A percentile compares a stretch with the other conserved stretches of the same genome.
phyloP scores from a whole-genome alignment of 2,888 invertebrate species.

The Fabriciana adippe region DNA sequence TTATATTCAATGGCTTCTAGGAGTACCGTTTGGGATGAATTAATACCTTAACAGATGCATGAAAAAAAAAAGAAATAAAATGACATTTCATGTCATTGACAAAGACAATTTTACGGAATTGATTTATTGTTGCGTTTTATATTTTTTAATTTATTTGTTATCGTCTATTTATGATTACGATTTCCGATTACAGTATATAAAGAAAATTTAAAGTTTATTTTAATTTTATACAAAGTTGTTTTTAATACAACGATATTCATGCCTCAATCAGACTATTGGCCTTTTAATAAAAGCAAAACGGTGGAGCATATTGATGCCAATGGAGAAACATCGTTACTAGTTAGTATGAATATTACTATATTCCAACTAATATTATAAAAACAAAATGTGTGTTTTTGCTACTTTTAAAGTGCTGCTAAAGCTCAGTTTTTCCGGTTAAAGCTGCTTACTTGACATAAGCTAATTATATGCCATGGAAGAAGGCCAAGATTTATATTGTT shows the following conservation, averaged over 20 bases:
- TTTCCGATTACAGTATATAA: not conserved
- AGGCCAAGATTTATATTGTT: no score
- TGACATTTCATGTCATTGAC: conserved; percentile 12
- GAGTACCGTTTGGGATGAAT: no score
- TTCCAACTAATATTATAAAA: not conserved
- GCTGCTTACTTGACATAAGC: no score
- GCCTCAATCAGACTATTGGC: conserved; percentile 68
- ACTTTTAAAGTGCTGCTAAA: no score
- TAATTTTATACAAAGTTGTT: not conserved
- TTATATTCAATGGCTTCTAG: no score
- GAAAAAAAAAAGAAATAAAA: conserved; percentile 1
- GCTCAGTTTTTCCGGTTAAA: no score
- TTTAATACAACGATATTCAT: conserved; percentile 42
- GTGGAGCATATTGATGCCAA: conserved; percentile 39
- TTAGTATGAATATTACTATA: conserved; percentile 25
- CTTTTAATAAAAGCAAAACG: conserved; percentile 47
- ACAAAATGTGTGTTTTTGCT: no score
- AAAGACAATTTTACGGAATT: conserved; percentile 4
- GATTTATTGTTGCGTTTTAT: conserved; percentile 11
- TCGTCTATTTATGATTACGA: not conserved
- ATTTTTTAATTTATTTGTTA: conserved; percentile 18
- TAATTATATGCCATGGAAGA: no score
- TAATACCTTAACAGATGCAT: no score
- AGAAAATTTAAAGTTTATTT: not conserved
- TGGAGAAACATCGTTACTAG: conserved; percentile 47